Percentiles rank a stretch among this genome's conserved stretches.
Evolutionary conservation across 2,888 invertebrate genomes (phyloP).

Genomic region (Caenorhabditis japonica): DNA sequence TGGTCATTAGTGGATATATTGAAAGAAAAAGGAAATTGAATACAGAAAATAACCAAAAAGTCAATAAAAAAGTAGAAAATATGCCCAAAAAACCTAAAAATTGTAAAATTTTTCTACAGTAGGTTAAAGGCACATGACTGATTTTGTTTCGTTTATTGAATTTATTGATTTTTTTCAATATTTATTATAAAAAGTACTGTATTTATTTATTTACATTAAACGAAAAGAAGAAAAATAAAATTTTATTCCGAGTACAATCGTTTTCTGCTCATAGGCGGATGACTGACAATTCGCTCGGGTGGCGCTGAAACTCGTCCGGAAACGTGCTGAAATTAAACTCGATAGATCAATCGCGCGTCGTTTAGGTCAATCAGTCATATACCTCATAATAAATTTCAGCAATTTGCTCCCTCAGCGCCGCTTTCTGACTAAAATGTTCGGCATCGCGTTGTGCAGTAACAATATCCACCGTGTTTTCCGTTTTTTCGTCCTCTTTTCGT

Average conservation of each 20-base stretch:
- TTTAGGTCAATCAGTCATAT: neutral
- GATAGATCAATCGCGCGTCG: neutral
- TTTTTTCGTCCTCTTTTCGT: slow-evolving; percentile 18
- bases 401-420: slow-evolving; percentile 15
- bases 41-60: no score
- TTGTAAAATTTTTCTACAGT: no score
- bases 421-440: slow-evolving; percentile 11
- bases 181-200: no score
- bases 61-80: no score
- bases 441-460: slow-evolving; percentile 30
- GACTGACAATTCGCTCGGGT: slow-evolving; percentile 14
- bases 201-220: no score
- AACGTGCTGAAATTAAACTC: slow-evolving; percentile 21
- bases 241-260: slow-evolving; percentile 23
- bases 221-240: neutral
- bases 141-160: no score
- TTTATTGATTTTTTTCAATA: no score
- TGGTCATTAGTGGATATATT: no score
- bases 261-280: neutral
- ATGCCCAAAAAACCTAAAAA: no score
- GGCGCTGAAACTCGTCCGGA: slow-evolving; percentile 47
- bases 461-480: slow-evolving; percentile 23
- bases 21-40: no score
- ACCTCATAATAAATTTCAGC: slow-evolving; percentile 35
- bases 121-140: no score